A percentile compares a stretch with the other conserved stretches of the same genome.
These are phyloP conservation scores for Malurus alboscapulatus DNA, from an alignment of 2,113 vertebrate genomes.

Conservation along the genomic window DNA sequence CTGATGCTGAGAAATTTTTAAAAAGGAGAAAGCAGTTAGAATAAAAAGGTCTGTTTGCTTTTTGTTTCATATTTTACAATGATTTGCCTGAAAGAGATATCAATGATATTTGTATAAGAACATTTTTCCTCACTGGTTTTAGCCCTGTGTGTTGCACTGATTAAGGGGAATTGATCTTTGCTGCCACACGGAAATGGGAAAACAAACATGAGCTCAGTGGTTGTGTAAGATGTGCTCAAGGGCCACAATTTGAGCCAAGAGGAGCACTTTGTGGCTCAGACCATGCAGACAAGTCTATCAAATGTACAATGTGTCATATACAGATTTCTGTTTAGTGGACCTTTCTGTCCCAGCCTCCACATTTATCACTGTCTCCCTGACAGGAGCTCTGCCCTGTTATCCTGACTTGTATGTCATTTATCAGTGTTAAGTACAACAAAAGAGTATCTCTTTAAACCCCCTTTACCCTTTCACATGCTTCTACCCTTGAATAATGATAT, in stretches of 20 bases:
- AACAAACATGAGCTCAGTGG: conserved; percentile 1
- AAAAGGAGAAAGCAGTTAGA: not conserved
- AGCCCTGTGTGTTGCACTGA: not conserved
- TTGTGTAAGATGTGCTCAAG: not conserved
- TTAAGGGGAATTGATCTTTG: conserved; percentile 43
- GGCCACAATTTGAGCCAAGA: not conserved
- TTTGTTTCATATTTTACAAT: conserved; percentile 12
- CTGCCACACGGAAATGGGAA: conserved; percentile 4
- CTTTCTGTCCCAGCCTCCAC: conserved; percentile 59
- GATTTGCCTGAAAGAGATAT: conserved; percentile 16
- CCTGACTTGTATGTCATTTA: conserved; percentile 77
- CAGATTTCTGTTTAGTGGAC: conserved; percentile 65
- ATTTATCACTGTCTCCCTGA: conserved; percentile 74
- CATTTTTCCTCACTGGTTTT: not conserved
- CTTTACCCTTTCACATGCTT: conserved; percentile 70
- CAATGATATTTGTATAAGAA: conserved; percentile 15
- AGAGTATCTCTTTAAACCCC: conserved; percentile 70
- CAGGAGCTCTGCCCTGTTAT: conserved; percentile 71
- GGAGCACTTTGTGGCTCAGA: not conserved
- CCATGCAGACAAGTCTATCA: conserved; percentile 62
- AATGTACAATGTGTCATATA: conserved; percentile 63
- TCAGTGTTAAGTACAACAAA: conserved; percentile 74
- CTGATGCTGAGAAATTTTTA: not conserved
- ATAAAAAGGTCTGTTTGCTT: conserved; percentile 2
- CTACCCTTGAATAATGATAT: conserved; percentile 69